Percentiles rank a stretch among this genome's conserved stretches.
Evolutionary conservation across 2,797 vertebrate species (phyloP).

Genomic region (Poecilia gillii): DNA sequence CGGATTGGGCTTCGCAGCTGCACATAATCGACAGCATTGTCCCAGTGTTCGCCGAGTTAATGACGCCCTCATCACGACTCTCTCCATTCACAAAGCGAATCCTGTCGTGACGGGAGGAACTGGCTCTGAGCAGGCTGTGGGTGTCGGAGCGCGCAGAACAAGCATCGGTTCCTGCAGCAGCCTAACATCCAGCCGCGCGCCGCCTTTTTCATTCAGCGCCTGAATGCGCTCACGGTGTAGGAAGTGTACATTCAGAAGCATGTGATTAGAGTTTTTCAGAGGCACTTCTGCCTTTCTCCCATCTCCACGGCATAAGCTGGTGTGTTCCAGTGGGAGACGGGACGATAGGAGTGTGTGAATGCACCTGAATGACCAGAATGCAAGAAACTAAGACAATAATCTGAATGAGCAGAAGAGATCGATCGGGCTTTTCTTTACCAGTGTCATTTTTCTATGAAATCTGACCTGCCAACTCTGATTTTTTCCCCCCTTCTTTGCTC

Average conservation of each 20-base stretch:
- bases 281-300: slow-evolving; percentile 24
- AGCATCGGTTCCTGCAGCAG: slow-evolving; percentile 56
- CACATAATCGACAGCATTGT: slow-evolving; percentile 74
- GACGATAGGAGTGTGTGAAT: slow-evolving; percentile 14
- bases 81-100: slow-evolving; percentile 78
- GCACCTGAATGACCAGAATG: slow-evolving; percentile 16
- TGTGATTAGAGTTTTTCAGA: slow-evolving; percentile 64
- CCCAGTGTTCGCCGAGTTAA: slow-evolving; percentile 60
- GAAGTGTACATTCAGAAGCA: slow-evolving; percentile 65
- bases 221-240: slow-evolving; percentile 57
- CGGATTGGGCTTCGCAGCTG: slow-evolving; percentile 70
- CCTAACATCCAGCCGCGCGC: slow-evolving; percentile 50
- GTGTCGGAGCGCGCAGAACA: slow-evolving; percentile 59
- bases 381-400: neutral
- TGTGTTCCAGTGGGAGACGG: slow-evolving; percentile 20
- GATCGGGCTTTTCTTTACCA: neutral
- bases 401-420: neutral
- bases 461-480: neutral
- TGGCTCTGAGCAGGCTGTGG: slow-evolving; percentile 66
- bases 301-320: slow-evolving; percentile 14
- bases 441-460: neutral
- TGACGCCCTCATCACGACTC: slow-evolving; percentile 76
- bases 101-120: slow-evolving; percentile 69
- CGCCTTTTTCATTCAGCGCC: slow-evolving; percentile 62
- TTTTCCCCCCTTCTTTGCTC: neutral